phyloP scores from a whole-genome alignment of 1,140 invertebrate genomes.

The Scaptomyza pallida region DNA sequence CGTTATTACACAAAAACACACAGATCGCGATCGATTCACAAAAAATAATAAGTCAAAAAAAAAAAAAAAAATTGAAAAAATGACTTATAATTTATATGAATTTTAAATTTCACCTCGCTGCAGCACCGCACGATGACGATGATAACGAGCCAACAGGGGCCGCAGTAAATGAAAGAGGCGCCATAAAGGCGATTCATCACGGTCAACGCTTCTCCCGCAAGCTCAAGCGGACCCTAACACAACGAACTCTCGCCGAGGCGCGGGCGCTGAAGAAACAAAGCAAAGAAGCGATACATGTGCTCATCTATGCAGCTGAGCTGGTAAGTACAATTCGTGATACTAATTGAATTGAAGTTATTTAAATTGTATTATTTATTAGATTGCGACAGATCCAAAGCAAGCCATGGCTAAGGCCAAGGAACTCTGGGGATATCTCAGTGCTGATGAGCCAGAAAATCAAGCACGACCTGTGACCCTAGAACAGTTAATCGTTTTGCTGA shows the following conservation, averaged over 20 bases:
- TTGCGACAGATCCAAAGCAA: conserved; percentile 90
- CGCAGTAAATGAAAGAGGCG: conserved; percentile 58
- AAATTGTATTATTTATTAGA: conserved; percentile 82
- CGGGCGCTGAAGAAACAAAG: conserved; percentile 91
- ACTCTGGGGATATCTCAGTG: conserved; percentile 88
- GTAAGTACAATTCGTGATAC: conserved; percentile 84
- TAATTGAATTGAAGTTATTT: neutral
- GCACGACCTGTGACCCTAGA: conserved; percentile 90
- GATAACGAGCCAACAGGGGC: conserved; percentile 53
- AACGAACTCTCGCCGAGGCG: conserved; percentile 89
- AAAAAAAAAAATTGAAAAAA: no score
- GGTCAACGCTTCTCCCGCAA: conserved; percentile 89
- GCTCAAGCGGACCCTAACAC: conserved; percentile 88
- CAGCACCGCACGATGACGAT: conserved; percentile 69
- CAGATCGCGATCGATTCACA: neutral
- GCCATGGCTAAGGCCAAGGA: conserved; percentile 90
- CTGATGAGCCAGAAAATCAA: conserved; percentile 92
- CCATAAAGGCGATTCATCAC: conserved; percentile 89
- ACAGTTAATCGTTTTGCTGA: conserved; percentile 89
- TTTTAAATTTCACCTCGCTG: conserved; percentile 31
- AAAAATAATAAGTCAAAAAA: neutral
- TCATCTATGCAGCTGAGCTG: conserved; percentile 90
- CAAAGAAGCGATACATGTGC: conserved; percentile 90
- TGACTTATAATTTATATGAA: conserved; percentile 22
- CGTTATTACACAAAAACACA: conserved; percentile 2